Evolutionary conservation across 2,888 invertebrate genomes (phyloP).

Genomic region (Lasius fuliginosus): DNA sequence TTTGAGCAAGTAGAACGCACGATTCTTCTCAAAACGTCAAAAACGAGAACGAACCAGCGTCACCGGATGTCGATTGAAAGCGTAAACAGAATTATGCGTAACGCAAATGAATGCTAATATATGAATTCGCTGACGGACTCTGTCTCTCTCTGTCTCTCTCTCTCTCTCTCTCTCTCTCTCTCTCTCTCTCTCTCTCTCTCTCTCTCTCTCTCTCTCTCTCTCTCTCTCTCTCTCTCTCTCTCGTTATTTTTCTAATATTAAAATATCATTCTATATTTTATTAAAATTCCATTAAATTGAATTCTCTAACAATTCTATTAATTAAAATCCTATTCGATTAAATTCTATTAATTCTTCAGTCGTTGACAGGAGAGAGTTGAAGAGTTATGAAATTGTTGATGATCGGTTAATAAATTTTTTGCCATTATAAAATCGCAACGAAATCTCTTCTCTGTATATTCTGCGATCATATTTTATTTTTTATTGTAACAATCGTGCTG

Average conservation of each 20-base stretch:
- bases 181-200: not conserved
- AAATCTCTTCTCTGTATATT: not conserved
- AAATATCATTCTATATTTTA: no score
- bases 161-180: no score
- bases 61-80: slow-evolving; percentile 14
- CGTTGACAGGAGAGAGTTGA: not conserved
- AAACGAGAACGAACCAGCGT: slow-evolving; percentile 5
- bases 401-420: not conserved
- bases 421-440: not conserved
- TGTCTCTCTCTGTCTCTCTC: not conserved
- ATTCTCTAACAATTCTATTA: not conserved
- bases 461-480: not conserved
- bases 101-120: slow-evolving; percentile 6
- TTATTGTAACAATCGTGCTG: not conserved
- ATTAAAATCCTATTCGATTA: not conserved
- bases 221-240: not conserved
- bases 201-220: not conserved
- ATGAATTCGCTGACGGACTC: not conserved
- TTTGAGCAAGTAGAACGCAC: slow-evolving; percentile 1
- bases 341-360: not conserved
- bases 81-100: slow-evolving; percentile 37
- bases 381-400: not conserved
- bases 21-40: slow-evolving; percentile 21
- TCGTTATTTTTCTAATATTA: no score
- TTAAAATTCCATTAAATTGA: no score